These are phyloP conservation scores for Picathartes gymnocephalus DNA, from an alignment of 2,113 vertebrate species.

Conservation along the genomic window DNA sequence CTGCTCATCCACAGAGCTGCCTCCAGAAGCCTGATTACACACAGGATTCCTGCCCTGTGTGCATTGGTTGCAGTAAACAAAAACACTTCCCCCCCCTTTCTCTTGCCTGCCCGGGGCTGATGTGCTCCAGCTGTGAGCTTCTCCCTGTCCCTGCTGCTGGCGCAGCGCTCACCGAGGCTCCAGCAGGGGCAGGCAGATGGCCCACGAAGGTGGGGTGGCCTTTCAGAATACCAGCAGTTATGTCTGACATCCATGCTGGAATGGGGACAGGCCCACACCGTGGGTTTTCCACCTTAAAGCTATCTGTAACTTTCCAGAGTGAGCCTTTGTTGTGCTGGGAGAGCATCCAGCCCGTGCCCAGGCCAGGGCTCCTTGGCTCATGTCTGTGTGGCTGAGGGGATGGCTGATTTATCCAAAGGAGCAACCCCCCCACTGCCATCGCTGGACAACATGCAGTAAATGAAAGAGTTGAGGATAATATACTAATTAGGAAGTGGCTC, in stretches of 20 bases:
- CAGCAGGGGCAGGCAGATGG: neutral
- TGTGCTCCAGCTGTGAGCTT: neutral
- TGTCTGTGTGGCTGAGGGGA: neutral
- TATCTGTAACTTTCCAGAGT: neutral
- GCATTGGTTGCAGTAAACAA: neutral
- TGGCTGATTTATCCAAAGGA: neutral
- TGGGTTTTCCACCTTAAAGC: neutral
- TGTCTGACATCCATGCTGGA: neutral
- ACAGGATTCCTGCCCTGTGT: neutral
- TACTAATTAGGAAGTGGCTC: neutral
- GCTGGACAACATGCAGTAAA: neutral
- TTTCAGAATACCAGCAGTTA: neutral
- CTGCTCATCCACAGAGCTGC: neutral
- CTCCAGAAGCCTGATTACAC: neutral
- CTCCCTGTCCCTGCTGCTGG: neutral
- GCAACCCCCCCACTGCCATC: neutral
- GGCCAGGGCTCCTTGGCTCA: neutral
- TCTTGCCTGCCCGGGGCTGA: neutral
- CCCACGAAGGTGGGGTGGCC: neutral
- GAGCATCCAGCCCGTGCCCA: neutral
- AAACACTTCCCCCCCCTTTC: neutral
- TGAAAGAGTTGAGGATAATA: neutral
- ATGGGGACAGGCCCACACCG: neutral
- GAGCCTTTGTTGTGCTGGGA: neutral
- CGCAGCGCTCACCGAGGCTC: neutral